These are phyloP conservation scores for Ostrea denselamellosa DNA, from an alignment of 1,140 invertebrate species.

Conservation along the genomic window DNA sequence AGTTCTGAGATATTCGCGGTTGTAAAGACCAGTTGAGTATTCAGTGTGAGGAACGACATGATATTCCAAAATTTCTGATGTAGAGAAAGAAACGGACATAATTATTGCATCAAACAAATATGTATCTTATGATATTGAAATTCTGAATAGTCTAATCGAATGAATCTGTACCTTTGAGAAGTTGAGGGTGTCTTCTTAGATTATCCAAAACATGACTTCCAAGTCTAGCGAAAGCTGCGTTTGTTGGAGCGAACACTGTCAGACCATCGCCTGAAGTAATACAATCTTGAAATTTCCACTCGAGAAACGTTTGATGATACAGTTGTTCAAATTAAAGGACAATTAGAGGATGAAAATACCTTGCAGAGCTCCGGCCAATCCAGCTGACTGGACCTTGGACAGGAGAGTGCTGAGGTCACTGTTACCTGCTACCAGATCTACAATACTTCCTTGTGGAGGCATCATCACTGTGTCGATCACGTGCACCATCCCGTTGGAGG, in stretches of 20 bases:
- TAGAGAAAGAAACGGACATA: too few species aligned
- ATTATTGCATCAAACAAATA: too few species aligned
- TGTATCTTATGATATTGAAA: background rate
- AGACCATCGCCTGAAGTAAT: constrained; percentile 51
- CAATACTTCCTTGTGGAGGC: constrained; percentile 61
- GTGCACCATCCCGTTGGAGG: constrained; percentile 58
- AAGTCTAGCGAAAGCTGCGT: constrained; percentile 86
- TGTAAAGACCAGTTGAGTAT: constrained; percentile 57
- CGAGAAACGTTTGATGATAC: too few species aligned
- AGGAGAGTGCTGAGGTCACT: constrained; percentile 58
- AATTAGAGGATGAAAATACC: constrained; percentile 40
- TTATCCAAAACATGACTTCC: constrained; percentile 41
- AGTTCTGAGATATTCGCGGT: constrained; percentile 51
- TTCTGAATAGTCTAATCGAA: too few species aligned
- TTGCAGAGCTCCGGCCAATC: constrained; percentile 56
- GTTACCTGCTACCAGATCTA: constrained; percentile 57
- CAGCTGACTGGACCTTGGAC: constrained; percentile 51
- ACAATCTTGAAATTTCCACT: background rate
- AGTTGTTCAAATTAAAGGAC: background rate
- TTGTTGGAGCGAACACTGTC: constrained; percentile 91
- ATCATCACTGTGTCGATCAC: constrained; percentile 61
- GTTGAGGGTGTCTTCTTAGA: background rate
- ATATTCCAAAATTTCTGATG: constrained; percentile 57
- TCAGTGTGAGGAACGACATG: constrained; percentile 58
- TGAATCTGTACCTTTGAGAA: background rate